Conservation (phyloP, 2,113 vertebrate genomes). For the Ellobius talpinus region DNA sequence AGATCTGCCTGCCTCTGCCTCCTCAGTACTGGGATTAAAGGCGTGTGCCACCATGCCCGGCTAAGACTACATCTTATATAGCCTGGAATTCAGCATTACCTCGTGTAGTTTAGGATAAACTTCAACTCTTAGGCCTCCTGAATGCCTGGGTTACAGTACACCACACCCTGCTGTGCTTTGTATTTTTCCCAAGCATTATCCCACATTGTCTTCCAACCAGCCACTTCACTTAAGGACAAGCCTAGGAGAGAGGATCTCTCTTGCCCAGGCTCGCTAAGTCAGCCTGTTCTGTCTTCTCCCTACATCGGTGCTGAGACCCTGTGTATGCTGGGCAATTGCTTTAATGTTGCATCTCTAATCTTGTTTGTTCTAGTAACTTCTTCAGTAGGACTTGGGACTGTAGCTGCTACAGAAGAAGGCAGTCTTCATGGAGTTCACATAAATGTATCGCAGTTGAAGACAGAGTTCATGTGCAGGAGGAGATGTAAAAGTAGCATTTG, state of each 20-base stretch:
- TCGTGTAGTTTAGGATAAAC: background rate
- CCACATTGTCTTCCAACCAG: background rate
- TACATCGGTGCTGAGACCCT: background rate
- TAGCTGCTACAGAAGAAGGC: background rate
- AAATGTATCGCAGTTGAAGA: background rate
- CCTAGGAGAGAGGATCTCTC: background rate
- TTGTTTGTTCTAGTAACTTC: background rate
- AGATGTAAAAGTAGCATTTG: background rate
- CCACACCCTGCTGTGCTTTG: background rate
- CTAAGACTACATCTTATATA: background rate
- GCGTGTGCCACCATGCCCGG: accelerated
- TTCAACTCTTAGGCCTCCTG: background rate
- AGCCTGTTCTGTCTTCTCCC: background rate
- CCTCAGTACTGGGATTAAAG: background rate
- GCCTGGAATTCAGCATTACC: background rate
- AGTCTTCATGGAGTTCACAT: background rate
- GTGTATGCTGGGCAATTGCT: background rate
- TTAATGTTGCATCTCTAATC: no score
- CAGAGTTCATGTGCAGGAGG: background rate
- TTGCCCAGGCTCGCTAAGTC: background rate
- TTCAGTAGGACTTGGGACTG: background rate
- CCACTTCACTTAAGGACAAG: slow-evolving; percentile 47
- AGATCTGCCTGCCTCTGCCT: background rate
- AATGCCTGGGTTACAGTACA: background rate
- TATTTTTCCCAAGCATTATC: background rate